Conservation (phyloP, 2,797 vertebrate species). For the Megalops cyprinoides region DNA sequence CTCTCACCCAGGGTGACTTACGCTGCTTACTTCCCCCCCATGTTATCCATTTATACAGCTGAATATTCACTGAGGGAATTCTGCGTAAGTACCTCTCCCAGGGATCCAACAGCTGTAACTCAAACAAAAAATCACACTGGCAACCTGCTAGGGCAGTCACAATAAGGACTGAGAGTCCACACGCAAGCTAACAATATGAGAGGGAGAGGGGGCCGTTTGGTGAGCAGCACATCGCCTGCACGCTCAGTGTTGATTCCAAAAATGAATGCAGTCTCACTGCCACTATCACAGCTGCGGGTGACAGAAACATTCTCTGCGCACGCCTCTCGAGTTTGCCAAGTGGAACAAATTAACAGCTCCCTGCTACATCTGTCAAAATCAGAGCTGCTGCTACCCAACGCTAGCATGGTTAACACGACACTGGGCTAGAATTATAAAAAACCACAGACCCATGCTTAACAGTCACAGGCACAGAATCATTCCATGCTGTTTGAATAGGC, state of each 20-base stretch:
- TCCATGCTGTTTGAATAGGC: not conserved
- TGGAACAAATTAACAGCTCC: conserved; percentile 42
- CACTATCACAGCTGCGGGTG: conserved; percentile 61
- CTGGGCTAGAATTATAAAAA: not conserved
- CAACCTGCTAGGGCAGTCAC: too few species aligned
- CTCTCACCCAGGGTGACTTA: too few species aligned
- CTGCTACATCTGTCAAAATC: conserved; percentile 29
- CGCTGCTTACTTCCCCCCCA: too few species aligned
- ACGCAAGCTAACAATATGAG: too few species aligned
- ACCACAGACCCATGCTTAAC: not conserved
- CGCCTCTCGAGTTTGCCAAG: conserved; percentile 51
- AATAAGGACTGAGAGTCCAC: too few species aligned
- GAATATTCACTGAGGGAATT: too few species aligned
- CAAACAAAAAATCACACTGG: too few species aligned
- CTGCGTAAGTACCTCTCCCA: too few species aligned
- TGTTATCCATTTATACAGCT: too few species aligned
- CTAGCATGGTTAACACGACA: not conserved
- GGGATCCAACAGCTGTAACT: too few species aligned
- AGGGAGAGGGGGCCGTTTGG: not conserved
- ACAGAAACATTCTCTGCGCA: conserved; percentile 52
- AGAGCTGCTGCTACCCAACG: conserved; percentile 12
- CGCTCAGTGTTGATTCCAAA: too few species aligned
- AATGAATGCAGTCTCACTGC: too few species aligned
- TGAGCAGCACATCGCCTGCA: not conserved
- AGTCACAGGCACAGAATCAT: not conserved